Evolutionary conservation across 2,113 vertebrate species (phyloP).

Genomic region (Bufo bufo): DNA sequence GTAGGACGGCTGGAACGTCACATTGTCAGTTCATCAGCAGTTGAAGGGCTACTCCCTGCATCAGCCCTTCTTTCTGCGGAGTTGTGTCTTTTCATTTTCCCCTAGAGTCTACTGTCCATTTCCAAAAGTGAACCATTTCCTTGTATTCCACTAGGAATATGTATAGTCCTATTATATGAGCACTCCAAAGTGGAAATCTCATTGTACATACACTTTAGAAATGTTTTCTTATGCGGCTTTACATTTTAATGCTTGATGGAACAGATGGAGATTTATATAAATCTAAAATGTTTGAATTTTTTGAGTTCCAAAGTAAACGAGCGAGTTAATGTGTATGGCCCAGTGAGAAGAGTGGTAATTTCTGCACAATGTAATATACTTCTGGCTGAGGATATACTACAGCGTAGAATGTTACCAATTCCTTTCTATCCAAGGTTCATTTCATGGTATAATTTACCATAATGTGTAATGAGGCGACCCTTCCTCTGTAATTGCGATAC

Average conservation of each 20-base stretch:
- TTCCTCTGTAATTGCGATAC: constrained; percentile 29
- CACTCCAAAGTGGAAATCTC: not conserved
- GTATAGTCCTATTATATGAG: not conserved
- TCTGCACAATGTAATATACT: not conserved
- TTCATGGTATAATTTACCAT: constrained; percentile 29
- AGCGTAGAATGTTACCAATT: constrained; percentile 19
- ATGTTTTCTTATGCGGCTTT: not conserved
- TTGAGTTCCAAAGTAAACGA: not conserved
- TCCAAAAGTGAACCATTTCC: not conserved
- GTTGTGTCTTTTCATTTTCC: constrained; percentile 1
- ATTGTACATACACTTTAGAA: not conserved
- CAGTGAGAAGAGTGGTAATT: not conserved
- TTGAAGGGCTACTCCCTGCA: not conserved
- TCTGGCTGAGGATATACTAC: not conserved
- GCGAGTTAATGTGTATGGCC: not conserved
- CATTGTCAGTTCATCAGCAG: constrained; percentile 17
- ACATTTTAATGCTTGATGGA: not conserved
- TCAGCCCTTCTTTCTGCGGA: not conserved
- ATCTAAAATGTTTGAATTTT: not conserved
- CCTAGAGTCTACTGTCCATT: not conserved
- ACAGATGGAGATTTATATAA: not conserved
- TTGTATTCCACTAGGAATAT: not conserved
- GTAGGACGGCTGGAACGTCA: not conserved
- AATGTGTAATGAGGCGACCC: constrained; percentile 31
- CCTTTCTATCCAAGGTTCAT: not conserved